Evolutionary conservation across 2,888 invertebrate species (phyloP), one percentile per base, ranked within the genome.

Genomic region (Coleophora flavipennella): DNA sequence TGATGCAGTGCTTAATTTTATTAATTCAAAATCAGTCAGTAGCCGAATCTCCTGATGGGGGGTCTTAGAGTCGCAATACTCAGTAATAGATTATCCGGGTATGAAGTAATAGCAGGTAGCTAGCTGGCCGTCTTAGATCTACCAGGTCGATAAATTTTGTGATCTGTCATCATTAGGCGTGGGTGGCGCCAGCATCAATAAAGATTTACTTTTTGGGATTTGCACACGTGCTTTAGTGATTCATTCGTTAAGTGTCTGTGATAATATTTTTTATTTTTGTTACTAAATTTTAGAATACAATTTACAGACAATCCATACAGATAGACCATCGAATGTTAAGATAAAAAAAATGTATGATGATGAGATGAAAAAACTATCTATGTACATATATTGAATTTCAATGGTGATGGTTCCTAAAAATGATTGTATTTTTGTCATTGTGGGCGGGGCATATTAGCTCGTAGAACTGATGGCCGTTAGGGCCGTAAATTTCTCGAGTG

Each of bases 51-150:
- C 38, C n/a, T 29, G 8, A 25, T 11, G 14, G 39, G 34, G 28
- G 12, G 34, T 31, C 11, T 2, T 10, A 28, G n/a, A 29, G 14
- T 4, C 13, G 29, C 20, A 35, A 35, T 13, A 10, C n/a, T 14
- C 6, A 29, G 28, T 11, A 28, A 36, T 31, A 29, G 20, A 20
- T 20, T 31, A 37, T 13, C 33, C 10, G 8, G 37, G 13, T 8
- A 38, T 38, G 38, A 26, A 33, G 38, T 28, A 34, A 39, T 34
- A 29, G 12, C 33, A n/a, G 11, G 39, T 39, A 26, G 4, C 26
- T 33, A n/a, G n/a, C 25, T 28, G 8, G 8, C 13, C 14, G 13
- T 13, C 32, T 27, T 38, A 4, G 27, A 33, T 38, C 38, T 27
- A 13, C 14, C 20, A 13, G 7, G 9, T 28, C 33, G 32, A 38